Base-by-base conservation (phyloP, 2,888 invertebrate genomes). In the Salpingus planirostris region DNA sequence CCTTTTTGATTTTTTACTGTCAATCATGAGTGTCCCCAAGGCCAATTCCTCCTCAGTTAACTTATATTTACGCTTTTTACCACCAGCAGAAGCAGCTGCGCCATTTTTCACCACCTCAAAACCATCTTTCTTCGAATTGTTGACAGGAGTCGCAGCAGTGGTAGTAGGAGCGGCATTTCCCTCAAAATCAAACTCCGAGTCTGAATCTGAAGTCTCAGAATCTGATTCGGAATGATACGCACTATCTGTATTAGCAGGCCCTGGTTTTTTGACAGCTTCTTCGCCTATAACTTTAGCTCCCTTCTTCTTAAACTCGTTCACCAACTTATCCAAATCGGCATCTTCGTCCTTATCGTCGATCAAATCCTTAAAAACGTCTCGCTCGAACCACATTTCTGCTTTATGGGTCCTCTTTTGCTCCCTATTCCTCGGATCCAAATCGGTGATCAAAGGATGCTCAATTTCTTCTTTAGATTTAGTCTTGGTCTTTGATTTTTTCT, bases 31-130 rank as follows among this genome's bases (percentile, higher is more conserved):
- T 1, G 92, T 81, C 2, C 95, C 98, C 18, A 99, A 65, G 0
- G 98, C 97, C 42, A 98, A 66, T 34, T 92, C 92, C 60, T 89
- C 84, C 15, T 89, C 81, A 36, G 79, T 78, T 54, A 96, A 70
- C 55, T 84, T 85, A 24, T 81, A 53, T 38, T 48, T 52, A 8
- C 43, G 29, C 24, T 50, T 53, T 28, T 47, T 49, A 0, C 37
- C 42, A 6, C 27, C 25, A 24, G 24, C 31, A 5, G 18, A 6
- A 8, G 5, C 8, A 8, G 18, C 18, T 21, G 21, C 64, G 47
- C 71, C 69, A 56, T 73, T 70, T 11, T 78, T 65, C 3, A 80
- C 81, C 22, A 80, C 68, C 67, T 83, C 80, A 63, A 80, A 79
- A 1, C 78, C 79, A 54, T 75, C 73, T 49, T 75, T 73, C 31